Evolutionary conservation across 2,113 vertebrate species (phyloP), one percentile per base, ranked within the genome.

Genomic region (Casuarius casuarius): DNA sequence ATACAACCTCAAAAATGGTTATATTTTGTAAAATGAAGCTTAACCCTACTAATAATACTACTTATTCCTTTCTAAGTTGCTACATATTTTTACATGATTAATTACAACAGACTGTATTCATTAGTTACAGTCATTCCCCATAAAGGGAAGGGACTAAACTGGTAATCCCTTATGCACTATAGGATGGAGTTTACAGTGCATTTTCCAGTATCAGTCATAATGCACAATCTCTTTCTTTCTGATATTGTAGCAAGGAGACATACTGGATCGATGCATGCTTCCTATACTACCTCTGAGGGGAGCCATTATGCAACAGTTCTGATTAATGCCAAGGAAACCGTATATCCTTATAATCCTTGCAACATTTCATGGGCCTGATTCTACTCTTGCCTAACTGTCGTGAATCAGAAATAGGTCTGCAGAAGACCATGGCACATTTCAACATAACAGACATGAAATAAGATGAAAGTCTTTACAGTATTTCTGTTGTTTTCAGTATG

Each of bases 291-390:
- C 97, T 97, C 96, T 97, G 96, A 92, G 97, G 96, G 97, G 97
- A 97, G 97, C 96, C 95, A 89, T 97, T 77, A 91, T 83, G 95
- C 92, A 96, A 28, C 87, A 86, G 65, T 97, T 97, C 78, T 86
- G 38, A 40, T 74, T 75, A 68, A 31, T 83, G 87, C 65, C 94
- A 91, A 84, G 74, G 46, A 77, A 83, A 80, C 23, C 35, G 31
- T 74, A 10, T 21, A 76, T 70, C 10, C 63, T 75, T 73, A 49
- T 58, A 73, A 63, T 46, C 62, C 12, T 73, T 80, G 62, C 42
- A 59, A 31, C 33, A 66, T 40, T 52, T 8, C 28, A 7, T 8
- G 26, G 70, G 40, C 33, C 71, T 35, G 46, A 46, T 80, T 80
- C 87, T 83, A 49, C 40, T 76, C 19, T 33, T 42, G 5, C 51